Evolutionary conservation across 1,140 invertebrate species (phyloP).

Genomic region (Probaryconus sp.): DNA sequence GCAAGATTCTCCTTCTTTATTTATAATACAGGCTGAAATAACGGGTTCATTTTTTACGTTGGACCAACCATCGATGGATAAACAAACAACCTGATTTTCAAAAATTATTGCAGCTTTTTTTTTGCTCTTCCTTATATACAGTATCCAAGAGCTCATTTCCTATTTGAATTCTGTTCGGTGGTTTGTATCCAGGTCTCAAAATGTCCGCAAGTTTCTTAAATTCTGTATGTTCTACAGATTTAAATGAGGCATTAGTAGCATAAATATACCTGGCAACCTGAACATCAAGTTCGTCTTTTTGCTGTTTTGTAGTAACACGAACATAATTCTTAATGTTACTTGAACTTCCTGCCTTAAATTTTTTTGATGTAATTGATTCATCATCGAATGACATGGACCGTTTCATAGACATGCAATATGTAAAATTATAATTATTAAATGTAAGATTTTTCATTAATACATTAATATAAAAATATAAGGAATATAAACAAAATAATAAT

Average conservation of each 20-base stretch:
- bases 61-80: not conserved
- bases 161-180: constrained; percentile 12
- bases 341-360: constrained; percentile 1
- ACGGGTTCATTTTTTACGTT: not conserved
- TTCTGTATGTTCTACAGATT: constrained; percentile 12
- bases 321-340: not conserved
- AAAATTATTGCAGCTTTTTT: no score
- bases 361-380: no score
- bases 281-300: constrained; percentile 1
- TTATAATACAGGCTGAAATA: not conserved
- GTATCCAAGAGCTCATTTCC: constrained; percentile 3
- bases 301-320: constrained; percentile 6
- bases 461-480: no score
- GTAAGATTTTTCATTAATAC: no score
- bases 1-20: not conserved
- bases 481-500: no score
- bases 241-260: constrained; percentile 7
- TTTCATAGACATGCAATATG: no score
- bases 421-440: no score
- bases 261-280: constrained; percentile 14
- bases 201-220: constrained; percentile 7
- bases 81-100: not conserved
- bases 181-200: constrained; percentile 20
- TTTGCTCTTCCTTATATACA: constrained; percentile 10
- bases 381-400: no score